A percentile compares a stretch with the other conserved stretches of the same genome.
phyloP scores from a whole-genome alignment of 2,113 vertebrate genomes.

The Smithornis capensis region DNA sequence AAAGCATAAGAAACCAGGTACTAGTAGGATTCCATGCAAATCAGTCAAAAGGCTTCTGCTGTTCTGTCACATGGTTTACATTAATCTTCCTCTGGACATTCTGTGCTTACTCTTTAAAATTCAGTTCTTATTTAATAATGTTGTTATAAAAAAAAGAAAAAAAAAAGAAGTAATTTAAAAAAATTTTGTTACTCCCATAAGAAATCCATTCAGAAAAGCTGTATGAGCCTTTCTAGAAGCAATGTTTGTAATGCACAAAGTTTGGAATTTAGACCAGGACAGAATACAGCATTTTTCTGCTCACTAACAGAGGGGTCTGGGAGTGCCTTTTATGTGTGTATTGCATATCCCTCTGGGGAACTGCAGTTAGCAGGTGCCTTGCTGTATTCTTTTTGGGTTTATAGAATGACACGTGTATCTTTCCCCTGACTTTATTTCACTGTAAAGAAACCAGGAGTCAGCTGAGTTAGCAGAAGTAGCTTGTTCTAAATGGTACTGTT shows the following conservation, averaged over 20 bases:
- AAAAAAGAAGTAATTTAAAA: accelerated
- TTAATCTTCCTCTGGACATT: neutral
- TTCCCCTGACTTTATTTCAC: neutral
- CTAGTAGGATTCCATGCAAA: neutral
- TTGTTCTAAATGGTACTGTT: neutral
- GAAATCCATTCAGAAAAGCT: neutral
- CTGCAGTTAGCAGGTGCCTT: neutral
- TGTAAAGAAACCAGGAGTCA: neutral
- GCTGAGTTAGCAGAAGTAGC: neutral
- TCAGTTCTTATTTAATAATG: neutral
- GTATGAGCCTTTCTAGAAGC: neutral
- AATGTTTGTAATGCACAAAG: neutral
- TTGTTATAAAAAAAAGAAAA: neutral
- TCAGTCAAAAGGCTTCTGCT: neutral
- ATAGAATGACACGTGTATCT: neutral
- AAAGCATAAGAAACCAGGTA: neutral
- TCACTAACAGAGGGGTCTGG: neutral
- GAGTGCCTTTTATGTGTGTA: neutral
- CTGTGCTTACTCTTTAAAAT: neutral
- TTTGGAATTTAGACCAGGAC: neutral
- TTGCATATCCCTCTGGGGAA: neutral
- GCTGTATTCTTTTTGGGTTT: neutral
- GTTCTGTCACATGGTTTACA: neutral
- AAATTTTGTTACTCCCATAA: neutral
- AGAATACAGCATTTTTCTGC: neutral